These are phyloP conservation scores for Oopsacas minuta DNA, from an alignment of 37 sponge, comb jelly and placozoan species.

Conservation along the genomic window DNA sequence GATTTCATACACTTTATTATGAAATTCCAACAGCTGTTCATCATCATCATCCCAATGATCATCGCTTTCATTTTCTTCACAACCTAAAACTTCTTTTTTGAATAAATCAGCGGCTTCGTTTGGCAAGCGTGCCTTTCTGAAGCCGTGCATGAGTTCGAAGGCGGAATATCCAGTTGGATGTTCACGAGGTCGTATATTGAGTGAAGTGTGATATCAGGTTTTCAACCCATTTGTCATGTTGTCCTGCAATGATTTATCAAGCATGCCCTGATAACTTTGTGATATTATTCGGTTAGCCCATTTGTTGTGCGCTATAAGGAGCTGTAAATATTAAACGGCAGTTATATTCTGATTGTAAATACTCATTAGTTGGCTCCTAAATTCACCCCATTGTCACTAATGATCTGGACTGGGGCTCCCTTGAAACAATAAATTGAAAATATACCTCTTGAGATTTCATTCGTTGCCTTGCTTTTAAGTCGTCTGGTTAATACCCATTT, in stretches of 20 bases:
- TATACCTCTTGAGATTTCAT: not conserved
- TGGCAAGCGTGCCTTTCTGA: not conserved
- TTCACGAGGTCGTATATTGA: not conserved
- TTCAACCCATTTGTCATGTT: not conserved
- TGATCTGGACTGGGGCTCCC: not conserved
- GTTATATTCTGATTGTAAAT: not conserved
- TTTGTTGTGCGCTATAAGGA: constrained; percentile 11
- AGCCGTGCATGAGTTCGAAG: constrained; percentile 15
- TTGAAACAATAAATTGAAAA: constrained; percentile 15
- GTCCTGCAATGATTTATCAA: not conserved
- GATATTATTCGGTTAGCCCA: not conserved
- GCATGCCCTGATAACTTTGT: not conserved
- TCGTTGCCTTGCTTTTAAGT: not conserved
- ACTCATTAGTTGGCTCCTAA: not conserved
- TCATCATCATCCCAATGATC: not conserved
- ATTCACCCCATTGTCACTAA: constrained; percentile 12
- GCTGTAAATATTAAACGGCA: constrained; percentile 7
- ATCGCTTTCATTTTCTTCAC: not conserved
- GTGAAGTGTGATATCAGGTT: not conserved
- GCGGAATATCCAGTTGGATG: not conserved
- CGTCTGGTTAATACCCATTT: not conserved
- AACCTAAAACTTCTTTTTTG: not conserved
- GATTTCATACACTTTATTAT: not conserved
- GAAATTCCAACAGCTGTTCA: not conserved
- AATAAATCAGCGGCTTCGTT: not conserved